phyloP scores from a whole-genome alignment of 1,140 invertebrate species.

The Psilanteris sp. region DNA sequence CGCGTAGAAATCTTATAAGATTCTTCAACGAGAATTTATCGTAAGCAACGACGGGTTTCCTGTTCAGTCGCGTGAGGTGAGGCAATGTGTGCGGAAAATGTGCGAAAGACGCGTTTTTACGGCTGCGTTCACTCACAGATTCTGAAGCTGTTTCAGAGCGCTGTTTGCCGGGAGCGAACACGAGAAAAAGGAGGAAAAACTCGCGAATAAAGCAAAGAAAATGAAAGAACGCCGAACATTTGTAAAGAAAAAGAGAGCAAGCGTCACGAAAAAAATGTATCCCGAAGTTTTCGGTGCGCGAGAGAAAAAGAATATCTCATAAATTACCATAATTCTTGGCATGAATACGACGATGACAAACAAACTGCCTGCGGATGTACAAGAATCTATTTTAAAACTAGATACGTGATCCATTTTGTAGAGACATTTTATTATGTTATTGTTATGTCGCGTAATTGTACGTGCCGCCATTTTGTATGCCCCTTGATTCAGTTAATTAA shows the following conservation, averaged over 20 bases:
- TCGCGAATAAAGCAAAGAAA: slow-evolving; percentile 43
- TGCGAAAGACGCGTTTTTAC: slow-evolving; percentile 64
- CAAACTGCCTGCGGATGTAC: slow-evolving; percentile 15
- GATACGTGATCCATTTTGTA: no score
- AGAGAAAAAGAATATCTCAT: slow-evolving; percentile 18
- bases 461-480: no score
- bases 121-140: slow-evolving; percentile 58
- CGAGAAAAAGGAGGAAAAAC: slow-evolving; percentile 43
- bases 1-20: slow-evolving; percentile 60
- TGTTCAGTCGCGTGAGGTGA: slow-evolving; percentile 59
- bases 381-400: no score
- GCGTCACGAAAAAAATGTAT: slow-evolving; percentile 5
- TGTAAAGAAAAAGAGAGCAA: slow-evolving; percentile 52
- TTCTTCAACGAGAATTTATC: slow-evolving; percentile 58
- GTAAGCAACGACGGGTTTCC: slow-evolving; percentile 53
- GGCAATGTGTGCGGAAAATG: slow-evolving; percentile 61
- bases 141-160: slow-evolving; percentile 48
- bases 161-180: slow-evolving; percentile 40
- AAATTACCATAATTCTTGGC: slow-evolving; percentile 39
- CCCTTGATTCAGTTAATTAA: no score
- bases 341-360: slow-evolving; percentile 2
- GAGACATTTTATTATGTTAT: no score
- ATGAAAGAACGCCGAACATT: slow-evolving; percentile 41
- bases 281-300: slow-evolving; percentile 19
- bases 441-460: no score